Base-by-base conservation (phyloP, 2,113 vertebrate species). In the Alethe castanea region DNA sequence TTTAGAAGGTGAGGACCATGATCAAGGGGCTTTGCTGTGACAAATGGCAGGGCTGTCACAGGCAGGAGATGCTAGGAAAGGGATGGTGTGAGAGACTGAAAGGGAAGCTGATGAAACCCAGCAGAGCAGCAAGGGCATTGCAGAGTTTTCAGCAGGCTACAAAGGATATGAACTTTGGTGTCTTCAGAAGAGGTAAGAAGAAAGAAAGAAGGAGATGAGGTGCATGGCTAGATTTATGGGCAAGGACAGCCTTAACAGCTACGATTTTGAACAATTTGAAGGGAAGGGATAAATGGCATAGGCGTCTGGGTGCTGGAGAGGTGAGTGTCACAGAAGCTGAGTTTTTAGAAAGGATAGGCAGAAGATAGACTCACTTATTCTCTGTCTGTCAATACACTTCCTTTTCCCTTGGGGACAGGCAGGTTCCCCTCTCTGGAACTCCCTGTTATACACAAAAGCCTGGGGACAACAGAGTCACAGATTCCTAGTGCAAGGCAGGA, bases 381-480 rank as follows among this genome's bases (percentile, higher is more conserved):
- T 79, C 52, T 71, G 47, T 7, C 12, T 8, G 12, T 52, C 61
- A 19, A 7, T n/a, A 33, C 14, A 33, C 29, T 57, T 79, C 17
- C 26, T 33, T 65, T 70, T 79, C 20, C 33, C 26, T 11, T 14
- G 19, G 38, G 13, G 14, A 18, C 40, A 84, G 59, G 20, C 24
- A 69, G 18, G 29, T 20, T 56, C 24, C n/a, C 15, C 26, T 35
- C 28, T 45, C 47, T 78, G 60, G 31, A 40, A 5, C 7, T 9
- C 19, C 8, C 40, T 5, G 7, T 23, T 19, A 6, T 4, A 19
- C 22, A 38, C 1, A 0, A 28, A 73, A 24, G 8, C 53, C 31
- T 38, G 1, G 1, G 45, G 11, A 56, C 35, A 35, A 7, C 23
- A 45, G 25, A 14, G 13, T 57, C 7, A 1, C 42, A 5, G 2